phyloP scores from a whole-genome alignment of 2,113 vertebrate genomes.

The Colistium nudipinnis region DNA sequence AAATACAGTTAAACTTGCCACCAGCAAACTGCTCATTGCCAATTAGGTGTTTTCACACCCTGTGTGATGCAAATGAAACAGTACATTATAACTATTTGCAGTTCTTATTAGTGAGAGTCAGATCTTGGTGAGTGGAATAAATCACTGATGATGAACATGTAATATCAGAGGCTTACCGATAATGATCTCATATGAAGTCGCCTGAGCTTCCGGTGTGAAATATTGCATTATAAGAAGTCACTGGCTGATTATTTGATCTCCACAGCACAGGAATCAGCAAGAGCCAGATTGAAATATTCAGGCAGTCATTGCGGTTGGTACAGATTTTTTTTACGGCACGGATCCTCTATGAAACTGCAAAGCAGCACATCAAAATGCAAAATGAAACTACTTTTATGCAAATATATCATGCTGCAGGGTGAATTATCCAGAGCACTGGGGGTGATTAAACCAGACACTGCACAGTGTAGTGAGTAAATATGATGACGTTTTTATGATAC shows the following conservation, averaged over 20 bases:
- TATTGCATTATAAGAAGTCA: conserved; percentile 22
- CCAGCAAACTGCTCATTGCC: not conserved
- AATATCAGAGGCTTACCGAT: conserved; percentile 30
- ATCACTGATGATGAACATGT: conserved; percentile 15
- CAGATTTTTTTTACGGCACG: conserved; percentile 33
- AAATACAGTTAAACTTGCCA: not conserved
- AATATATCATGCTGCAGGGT: conserved; percentile 54
- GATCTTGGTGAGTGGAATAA: conserved; percentile 1
- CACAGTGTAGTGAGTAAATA: conserved; percentile 24
- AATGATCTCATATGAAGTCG: conserved; percentile 34
- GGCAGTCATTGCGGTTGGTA: conserved; percentile 12
- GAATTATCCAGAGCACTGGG: conserved; percentile 57
- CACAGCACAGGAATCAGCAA: conserved; percentile 17
- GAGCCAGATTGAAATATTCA: conserved; percentile 37
- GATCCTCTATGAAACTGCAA: conserved; percentile 39
- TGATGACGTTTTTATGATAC: conserved; percentile 39
- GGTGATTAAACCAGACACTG: conserved; percentile 62
- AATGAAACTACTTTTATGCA: conserved; percentile 68
- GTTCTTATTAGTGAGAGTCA: conserved; percentile 32
- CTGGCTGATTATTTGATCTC: conserved; percentile 47
- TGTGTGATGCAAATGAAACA: not conserved
- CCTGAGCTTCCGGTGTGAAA: conserved; percentile 21
- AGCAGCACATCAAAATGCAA: conserved; percentile 55
- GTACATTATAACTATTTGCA: not conserved
- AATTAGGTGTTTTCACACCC: not conserved